phyloP scores from a whole-genome alignment of 1,140 invertebrate species.

The Pemphigus obesinymphae region DNA sequence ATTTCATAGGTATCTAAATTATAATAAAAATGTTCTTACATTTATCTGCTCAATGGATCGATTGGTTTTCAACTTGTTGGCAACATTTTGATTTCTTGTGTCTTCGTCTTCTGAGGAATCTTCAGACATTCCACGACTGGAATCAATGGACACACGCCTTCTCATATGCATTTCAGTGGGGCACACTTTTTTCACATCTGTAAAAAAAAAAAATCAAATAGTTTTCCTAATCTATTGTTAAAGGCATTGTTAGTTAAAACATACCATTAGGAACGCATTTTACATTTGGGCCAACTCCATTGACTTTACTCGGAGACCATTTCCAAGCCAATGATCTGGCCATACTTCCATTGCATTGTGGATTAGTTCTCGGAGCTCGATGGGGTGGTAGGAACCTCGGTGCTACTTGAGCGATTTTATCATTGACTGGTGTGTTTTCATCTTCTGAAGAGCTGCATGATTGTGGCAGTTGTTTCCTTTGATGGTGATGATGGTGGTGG shows the following conservation, averaged over 20 bases:
- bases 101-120: constrained; percentile 30
- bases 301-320: constrained; percentile 28
- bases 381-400: constrained; percentile 45
- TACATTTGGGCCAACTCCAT: constrained; percentile 7
- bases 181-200: constrained; percentile 4
- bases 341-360: constrained; percentile 45
- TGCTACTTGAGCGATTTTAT: constrained; percentile 47
- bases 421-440: constrained; percentile 44
- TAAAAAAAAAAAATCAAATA: neutral
- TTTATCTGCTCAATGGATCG: neutral
- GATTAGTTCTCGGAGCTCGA: constrained; percentile 47
- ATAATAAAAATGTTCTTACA: neutral
- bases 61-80: constrained; percentile 23
- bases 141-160: constrained; percentile 32
- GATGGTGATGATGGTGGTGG: constrained; percentile 56
- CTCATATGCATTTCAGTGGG: neutral
- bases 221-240: neutral
- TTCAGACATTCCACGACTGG: constrained; percentile 33
- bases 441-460: constrained; percentile 50
- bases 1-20: neutral
- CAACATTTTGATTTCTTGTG: constrained; percentile 33
- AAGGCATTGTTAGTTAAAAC: neutral
- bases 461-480: constrained; percentile 45
- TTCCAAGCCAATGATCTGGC: constrained; percentile 42
- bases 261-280: neutral